Evolutionary conservation across 2,888 invertebrate genomes (phyloP), one percentile per base, ranked within the genome.

Genomic region (Leucozona laternaria): DNA sequence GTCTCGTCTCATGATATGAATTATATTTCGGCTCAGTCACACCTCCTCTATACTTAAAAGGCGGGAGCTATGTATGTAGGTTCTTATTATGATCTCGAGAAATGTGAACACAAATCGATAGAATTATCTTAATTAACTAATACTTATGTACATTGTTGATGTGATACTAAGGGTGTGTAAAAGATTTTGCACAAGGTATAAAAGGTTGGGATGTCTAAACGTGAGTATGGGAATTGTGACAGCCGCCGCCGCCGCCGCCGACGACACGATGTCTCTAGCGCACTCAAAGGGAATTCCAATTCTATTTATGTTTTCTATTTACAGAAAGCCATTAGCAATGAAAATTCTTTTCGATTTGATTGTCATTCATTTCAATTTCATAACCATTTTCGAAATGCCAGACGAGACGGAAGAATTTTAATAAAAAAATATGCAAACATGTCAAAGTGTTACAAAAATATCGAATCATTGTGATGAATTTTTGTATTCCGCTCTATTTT

Each of bases 141-240:
- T 58, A 79, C 79, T 84, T 66, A n/a, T n/a, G n/a, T n/a, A 72
- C 84, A 76, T 76, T 84, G 76, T 57, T 71, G 50, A n/a, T 45
- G 1, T 5, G 7, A 15, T 8, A 2, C 13, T 55, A 50, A 45
- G 62, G 55, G 40, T 50, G 55, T 57, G 70, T 17, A 25, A 22
- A 58, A 28, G 25, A 43, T 64, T 45, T 5, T 15, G 17, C n/a
- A 8, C 5, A 4, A 20, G 48, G 48, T 45, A n/a, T n/a, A 40
- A 13, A 43, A 17, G 17, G 17, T 3, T 17, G 20, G 22, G 20
- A 25, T 22, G 15, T 37, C 4, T 60, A 2, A 2, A 10, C 2
- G 10, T 17, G 31, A 34, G 31, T 57, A 17, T 57, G 34, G 17
- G 28, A 62, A 43, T 45, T 62, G 17, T 43, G 43, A 43, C 40